phyloP scores from a whole-genome alignment of 2,113 vertebrate species.

The Glaucidium brasilianum region DNA sequence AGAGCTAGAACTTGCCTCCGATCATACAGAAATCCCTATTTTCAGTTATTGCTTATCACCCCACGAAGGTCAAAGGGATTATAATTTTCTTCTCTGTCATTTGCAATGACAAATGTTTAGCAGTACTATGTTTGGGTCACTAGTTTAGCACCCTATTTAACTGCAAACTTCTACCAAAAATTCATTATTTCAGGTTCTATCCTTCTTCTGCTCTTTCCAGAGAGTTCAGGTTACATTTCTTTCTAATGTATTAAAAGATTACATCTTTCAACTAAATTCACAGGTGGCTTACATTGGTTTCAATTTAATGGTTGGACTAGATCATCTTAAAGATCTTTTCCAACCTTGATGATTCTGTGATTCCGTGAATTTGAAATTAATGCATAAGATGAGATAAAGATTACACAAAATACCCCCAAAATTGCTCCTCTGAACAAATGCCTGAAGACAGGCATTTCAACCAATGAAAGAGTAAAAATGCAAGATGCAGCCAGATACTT shows the following conservation, averaged over 20 bases:
- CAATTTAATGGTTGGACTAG: neutral
- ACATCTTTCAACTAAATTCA: neutral
- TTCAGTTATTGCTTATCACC: neutral
- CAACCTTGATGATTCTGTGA: no score
- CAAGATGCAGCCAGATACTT: neutral
- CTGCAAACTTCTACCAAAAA: neutral
- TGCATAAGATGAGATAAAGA: neutral
- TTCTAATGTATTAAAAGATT: neutral
- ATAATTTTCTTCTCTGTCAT: neutral
- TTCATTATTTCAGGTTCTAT: neutral
- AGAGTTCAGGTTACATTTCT: neutral
- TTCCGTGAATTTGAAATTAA: neutral
- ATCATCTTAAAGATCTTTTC: no score
- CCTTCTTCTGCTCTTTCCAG: neutral
- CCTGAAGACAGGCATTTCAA: neutral
- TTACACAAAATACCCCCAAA: neutral
- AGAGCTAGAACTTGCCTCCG: neutral
- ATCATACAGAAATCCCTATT: neutral
- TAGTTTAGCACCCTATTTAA: neutral
- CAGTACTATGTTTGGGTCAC: neutral
- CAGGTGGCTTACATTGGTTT: neutral
- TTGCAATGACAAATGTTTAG: neutral
- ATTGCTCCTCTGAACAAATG: neutral
- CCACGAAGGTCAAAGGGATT: neutral
- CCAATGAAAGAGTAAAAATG: neutral